phyloP scores from a whole-genome alignment of 2,888 invertebrate species.

The Dryomyza anilis region DNA sequence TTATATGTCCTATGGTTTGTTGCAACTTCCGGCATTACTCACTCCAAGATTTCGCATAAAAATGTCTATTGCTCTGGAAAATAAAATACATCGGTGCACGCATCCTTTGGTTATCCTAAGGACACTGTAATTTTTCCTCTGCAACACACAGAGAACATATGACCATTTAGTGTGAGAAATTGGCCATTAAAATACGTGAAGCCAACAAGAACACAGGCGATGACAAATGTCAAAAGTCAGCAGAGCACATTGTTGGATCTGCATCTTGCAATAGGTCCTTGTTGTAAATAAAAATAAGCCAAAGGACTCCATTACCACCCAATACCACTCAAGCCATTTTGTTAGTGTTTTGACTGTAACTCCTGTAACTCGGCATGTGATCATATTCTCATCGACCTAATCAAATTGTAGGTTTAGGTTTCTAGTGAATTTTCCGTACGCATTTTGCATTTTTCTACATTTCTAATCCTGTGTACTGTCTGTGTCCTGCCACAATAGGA shows the following conservation, averaged over 20 bases:
- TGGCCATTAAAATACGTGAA: constrained; percentile 54
- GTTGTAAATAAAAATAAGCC: not conserved
- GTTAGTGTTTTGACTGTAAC: too few species aligned
- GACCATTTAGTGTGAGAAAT: constrained; percentile 58
- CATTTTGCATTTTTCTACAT: constrained; percentile 36
- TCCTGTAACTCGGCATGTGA: constrained; percentile 45
- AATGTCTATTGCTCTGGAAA: not conserved
- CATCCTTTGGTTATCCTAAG: not conserved
- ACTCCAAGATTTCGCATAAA: not conserved
- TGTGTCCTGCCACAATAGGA: not conserved
- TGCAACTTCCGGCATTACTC: constrained; percentile 2
- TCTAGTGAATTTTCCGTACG: too few species aligned
- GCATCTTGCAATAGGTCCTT: constrained; percentile 32
- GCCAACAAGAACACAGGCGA: too few species aligned
- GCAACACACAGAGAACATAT: not conserved
- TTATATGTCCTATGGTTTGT: not conserved
- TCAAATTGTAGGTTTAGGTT: constrained; percentile 57
- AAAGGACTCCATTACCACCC: too few species aligned
- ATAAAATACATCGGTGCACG: constrained; percentile 23
- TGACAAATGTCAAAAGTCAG: constrained; percentile 48
- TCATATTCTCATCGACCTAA: constrained; percentile 53
- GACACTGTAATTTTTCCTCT: constrained; percentile 13
- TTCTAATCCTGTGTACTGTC: not conserved
- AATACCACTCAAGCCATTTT: too few species aligned
- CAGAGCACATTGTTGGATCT: constrained; percentile 3